Base-by-base conservation (phyloP, 2,797 vertebrate genomes). In the Paramormyrops hopkinsi region DNA sequence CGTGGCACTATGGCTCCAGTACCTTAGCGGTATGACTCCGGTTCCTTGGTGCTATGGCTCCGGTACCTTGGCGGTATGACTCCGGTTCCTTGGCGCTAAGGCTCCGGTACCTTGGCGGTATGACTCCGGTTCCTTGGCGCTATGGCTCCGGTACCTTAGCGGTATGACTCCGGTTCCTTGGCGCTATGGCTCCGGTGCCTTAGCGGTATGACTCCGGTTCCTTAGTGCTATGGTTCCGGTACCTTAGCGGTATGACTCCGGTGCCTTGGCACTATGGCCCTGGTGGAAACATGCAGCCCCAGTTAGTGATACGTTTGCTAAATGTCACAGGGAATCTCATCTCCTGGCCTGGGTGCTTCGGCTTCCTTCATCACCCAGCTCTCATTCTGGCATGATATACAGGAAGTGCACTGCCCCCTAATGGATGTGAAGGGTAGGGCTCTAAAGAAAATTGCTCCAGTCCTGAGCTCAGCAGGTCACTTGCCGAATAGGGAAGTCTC, bases 391-490 rank as follows among this genome's bases (percentile, higher is more conserved):
- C 4, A 41, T n/a, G 19, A 5, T 62, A 41, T 22, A 48, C 33
- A 62, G 54, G 86, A 88, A 88, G 46, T 69, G 56, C 33, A 46
- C 29, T 65, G 86, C 86, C 56, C 56, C 41, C 56, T 65, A 88
- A n/a, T 88, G 54, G 33, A 88, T 33, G 51, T 86, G 33, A 53
- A 37, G 6, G 25, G 29, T 19, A 41, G 37, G 73, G 73, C 37
- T 14, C 37, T 79, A 79, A 79, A 79, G 22, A 29, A 51, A 51
- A 88, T 2, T 0, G 6, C 9, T 41, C 59, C n/a, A n/a, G 54
- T 44, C 17, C 59, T 88, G 41, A 44, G 7, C 22, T 19, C 25
- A 8, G 22, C 87, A 50, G 25, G 41, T 50, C 22, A 4, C 22
- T 9, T 73, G 19, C 11, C 25, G 4, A 51, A 53, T 14, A 44